Evolutionary conservation across 2,888 invertebrate genomes (phyloP).

Genomic region (Drosophila nr. fundita): DNA sequence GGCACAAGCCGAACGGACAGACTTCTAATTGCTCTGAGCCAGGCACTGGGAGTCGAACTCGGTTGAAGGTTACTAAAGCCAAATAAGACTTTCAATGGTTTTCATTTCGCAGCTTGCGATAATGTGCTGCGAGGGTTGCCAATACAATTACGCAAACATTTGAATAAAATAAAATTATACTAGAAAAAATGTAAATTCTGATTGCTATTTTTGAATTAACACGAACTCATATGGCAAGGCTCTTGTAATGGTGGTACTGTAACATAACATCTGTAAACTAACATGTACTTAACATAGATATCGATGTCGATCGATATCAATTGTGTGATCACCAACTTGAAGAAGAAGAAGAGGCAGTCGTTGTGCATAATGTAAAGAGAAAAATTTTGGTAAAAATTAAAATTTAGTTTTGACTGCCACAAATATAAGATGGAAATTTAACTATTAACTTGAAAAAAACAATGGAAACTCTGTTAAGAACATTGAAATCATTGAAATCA

Average conservation of each 20-base stretch:
- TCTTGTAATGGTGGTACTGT: too few relatives aligned
- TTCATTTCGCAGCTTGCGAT: neutral
- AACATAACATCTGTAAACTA: too few relatives aligned
- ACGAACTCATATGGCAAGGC: neutral
- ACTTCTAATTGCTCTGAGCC: constrained; percentile 42
- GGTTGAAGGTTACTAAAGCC: constrained; percentile 1
- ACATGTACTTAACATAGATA: too few relatives aligned
- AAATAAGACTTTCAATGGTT: constrained; percentile 15
- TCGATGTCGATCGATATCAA: too few relatives aligned
- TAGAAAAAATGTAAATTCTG: neutral
- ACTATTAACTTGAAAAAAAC: neutral
- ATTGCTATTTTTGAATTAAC: neutral
- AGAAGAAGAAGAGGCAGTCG: too few relatives aligned
- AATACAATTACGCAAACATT: neutral
- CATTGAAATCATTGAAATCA: neutral
- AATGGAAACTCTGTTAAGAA: neutral
- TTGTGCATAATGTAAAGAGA: too few relatives aligned
- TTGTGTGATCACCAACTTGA: too few relatives aligned
- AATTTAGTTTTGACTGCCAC: too few relatives aligned
- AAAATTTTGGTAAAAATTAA: too few relatives aligned
- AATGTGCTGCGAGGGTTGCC: neutral
- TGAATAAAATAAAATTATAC: neutral
- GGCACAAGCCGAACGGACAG: constrained; percentile 13
- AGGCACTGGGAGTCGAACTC: constrained; percentile 9
- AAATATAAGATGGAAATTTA: neutral